Conservation (phyloP, 2,888 invertebrate genomes). For the Lampropteryx suffumata region DNA sequence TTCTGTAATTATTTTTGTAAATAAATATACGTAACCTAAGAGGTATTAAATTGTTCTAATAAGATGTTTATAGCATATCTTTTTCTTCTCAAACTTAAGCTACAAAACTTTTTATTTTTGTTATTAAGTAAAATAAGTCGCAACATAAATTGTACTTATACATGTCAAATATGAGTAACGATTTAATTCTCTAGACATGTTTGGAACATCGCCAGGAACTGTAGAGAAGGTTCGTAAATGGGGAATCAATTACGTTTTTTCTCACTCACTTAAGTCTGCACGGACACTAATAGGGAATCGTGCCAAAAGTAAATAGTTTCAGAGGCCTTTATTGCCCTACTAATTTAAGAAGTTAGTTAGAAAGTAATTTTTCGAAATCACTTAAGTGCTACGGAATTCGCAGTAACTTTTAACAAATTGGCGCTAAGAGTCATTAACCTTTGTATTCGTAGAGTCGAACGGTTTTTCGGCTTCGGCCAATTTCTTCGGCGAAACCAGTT, state of each 20-base stretch:
- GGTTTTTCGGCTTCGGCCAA: constrained; percentile 9
- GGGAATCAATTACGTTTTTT: constrained; percentile 34
- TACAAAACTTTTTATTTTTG: constrained; percentile 1
- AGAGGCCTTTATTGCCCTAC: constrained; percentile 43
- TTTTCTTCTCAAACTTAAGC: too few relatives aligned
- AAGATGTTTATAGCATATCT: too few relatives aligned
- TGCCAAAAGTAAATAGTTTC: constrained; percentile 44
- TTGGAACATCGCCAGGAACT: constrained; percentile 29
- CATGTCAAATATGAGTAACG: constrained; percentile 43
- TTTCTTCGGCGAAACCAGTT: constrained; percentile 6
- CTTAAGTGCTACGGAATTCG: constrained; percentile 42
- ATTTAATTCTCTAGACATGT: constrained; percentile 43
- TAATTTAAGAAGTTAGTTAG: constrained; percentile 48
- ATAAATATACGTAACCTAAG: too few relatives aligned
- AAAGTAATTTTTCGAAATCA: constrained; percentile 46
- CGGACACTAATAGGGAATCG: constrained; percentile 27
- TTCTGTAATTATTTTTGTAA: too few relatives aligned
- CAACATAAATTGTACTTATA: constrained; percentile 27
- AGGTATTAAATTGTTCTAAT: too few relatives aligned
- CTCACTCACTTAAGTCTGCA: constrained; percentile 14
- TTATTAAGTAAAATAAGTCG: constrained; percentile 11
- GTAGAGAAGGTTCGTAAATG: constrained; percentile 10
- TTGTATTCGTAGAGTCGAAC: constrained; percentile 22
- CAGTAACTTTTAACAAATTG: constrained; percentile 36
- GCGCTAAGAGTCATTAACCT: constrained; percentile 34